phyloP scores from a whole-genome alignment of 2,888 invertebrate species.

The Dascillus cervinus region DNA sequence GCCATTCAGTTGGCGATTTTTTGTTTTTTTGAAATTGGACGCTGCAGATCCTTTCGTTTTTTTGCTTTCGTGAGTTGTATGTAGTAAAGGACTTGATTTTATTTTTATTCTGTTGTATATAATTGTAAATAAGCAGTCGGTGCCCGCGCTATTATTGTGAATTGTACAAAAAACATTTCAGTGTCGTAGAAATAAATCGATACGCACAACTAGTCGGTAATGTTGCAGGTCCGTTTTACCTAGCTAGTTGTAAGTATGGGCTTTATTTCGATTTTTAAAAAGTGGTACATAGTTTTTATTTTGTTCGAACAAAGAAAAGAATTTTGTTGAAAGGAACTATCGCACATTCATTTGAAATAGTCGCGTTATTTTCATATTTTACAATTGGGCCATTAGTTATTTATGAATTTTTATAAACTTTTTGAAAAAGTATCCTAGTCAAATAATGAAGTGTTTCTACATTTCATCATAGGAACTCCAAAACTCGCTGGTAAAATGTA shows the following conservation, averaged over 20 bases:
- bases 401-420: slow-evolving; percentile 41
- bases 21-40: slow-evolving; percentile 24
- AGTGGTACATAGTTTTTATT: slow-evolving; percentile 23
- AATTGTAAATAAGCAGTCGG: slow-evolving; percentile 17
- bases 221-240: slow-evolving; percentile 7
- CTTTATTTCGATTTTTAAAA: slow-evolving; percentile 26
- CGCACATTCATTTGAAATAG: slow-evolving; percentile 41
- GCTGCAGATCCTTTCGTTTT: slow-evolving; percentile 21
- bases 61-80: slow-evolving; percentile 19
- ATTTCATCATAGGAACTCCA: slow-evolving; percentile 62
- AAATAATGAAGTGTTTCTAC: slow-evolving; percentile 34
- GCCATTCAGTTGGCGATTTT: slow-evolving; percentile 12
- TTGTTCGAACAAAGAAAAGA: slow-evolving; percentile 20
- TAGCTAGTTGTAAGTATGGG: slow-evolving; percentile 27
- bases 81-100: slow-evolving; percentile 19
- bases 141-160: slow-evolving; percentile 11
- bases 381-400: slow-evolving; percentile 30
- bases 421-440: slow-evolving; percentile 43
- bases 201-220: slow-evolving; percentile 22
- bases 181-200: slow-evolving; percentile 21
- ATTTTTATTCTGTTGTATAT: slow-evolving; percentile 16
- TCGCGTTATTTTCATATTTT: slow-evolving; percentile 19
- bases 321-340: too few species aligned
- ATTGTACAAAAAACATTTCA: slow-evolving; percentile 16
- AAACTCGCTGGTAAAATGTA: slow-evolving; percentile 70